Evolutionary conservation across 2,888 invertebrate genomes (phyloP).

Genomic region (Opisthograptis luteolata): DNA sequence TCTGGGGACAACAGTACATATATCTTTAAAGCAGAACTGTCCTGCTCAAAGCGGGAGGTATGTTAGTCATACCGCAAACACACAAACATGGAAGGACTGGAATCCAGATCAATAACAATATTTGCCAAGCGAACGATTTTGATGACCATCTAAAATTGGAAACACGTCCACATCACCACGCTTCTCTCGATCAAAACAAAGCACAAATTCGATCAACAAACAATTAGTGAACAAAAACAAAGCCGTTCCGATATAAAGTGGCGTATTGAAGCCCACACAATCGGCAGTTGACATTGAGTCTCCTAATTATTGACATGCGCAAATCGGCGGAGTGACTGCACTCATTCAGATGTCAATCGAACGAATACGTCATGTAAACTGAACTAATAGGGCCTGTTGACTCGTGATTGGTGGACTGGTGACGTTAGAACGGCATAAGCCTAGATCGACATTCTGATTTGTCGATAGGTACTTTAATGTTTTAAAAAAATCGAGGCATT

Average conservation of each 20-base stretch:
- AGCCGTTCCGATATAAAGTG: slow-evolving; percentile 39
- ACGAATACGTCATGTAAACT: slow-evolving; percentile 32
- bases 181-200: slow-evolving; percentile 16
- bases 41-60: too few species aligned
- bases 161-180: slow-evolving; percentile 1
- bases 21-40: too few species aligned
- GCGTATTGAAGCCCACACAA: slow-evolving; percentile 54
- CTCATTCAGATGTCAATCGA: slow-evolving; percentile 70
- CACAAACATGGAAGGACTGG: too few species aligned
- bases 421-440: background rate
- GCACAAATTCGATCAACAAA: slow-evolving; percentile 29
- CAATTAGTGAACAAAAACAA: slow-evolving; percentile 39
- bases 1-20: too few species aligned
- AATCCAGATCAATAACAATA: too few species aligned
- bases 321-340: slow-evolving; percentile 45
- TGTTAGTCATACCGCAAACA: too few species aligned
- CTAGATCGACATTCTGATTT: slow-evolving; percentile 3
- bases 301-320: slow-evolving; percentile 65
- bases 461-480: background rate
- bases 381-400: slow-evolving; percentile 14
- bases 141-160: slow-evolving; percentile 6
- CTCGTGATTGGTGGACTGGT: too few species aligned
- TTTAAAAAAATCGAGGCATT: too few species aligned
- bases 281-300: slow-evolving; percentile 63
- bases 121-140: too few species aligned